Conservation (phyloP, 1,140 invertebrate genomes). For the Drosophila carrolli region DNA sequence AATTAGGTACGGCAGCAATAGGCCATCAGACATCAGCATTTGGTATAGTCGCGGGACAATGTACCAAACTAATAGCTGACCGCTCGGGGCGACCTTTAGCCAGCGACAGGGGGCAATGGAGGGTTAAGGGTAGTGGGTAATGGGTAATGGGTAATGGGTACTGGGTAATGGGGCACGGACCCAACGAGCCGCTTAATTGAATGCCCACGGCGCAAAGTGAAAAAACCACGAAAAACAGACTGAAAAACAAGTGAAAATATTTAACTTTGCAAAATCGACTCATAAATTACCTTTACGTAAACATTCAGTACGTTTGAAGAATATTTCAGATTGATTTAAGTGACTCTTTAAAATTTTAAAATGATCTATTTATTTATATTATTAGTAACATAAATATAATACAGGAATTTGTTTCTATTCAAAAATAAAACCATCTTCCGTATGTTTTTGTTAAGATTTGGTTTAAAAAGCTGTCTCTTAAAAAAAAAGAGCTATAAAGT, state of each 20-base stretch:
- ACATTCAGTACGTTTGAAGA: not conserved
- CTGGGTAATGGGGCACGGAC: constrained; percentile 8
- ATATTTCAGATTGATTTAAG: not conserved
- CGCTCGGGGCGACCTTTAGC: constrained; percentile 29
- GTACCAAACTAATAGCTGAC: constrained; percentile 73
- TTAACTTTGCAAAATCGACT: not conserved
- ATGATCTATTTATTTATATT: no score
- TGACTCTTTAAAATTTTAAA: not conserved
- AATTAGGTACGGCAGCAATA: constrained; percentile 60
- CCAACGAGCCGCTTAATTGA: constrained; percentile 75
- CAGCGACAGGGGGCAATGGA: not conserved
- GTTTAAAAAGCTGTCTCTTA: no score
- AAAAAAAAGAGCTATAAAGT: no score
- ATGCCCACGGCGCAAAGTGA: constrained; percentile 54
- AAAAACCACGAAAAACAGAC: constrained; percentile 17
- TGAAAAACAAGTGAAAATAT: constrained; percentile 13
- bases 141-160: constrained; percentile 1
- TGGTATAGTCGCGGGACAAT: constrained; percentile 45
- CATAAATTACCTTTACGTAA: not conserved
- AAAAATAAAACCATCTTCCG: no score
- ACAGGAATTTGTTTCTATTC: no score
- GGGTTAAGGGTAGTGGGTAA: not conserved
- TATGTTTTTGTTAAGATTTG: no score
- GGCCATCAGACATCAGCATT: constrained; percentile 44
- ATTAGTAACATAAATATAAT: no score